A percentile compares a stretch with the other conserved stretches of the same genome.
phyloP scores from a whole-genome alignment of 2,888 invertebrate species.

The Matsumyia berberina region DNA sequence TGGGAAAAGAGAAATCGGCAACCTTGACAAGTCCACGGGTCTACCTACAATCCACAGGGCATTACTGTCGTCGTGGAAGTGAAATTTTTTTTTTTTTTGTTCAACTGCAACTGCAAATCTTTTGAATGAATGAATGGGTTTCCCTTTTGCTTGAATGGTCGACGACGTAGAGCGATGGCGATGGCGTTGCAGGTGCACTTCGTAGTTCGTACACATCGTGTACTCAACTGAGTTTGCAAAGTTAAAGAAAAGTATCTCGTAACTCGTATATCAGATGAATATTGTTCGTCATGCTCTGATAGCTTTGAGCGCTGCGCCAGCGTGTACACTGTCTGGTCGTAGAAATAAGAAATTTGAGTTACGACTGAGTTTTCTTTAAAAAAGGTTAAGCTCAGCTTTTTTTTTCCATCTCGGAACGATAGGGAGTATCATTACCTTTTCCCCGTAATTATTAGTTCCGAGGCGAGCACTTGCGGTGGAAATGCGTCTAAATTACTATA shows the following conservation, averaged over 20 bases:
- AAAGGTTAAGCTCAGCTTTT: constrained; percentile 19
- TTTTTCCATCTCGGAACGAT: constrained; percentile 16
- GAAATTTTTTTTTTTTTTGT: constrained; percentile 47
- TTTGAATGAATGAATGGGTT: constrained; percentile 64
- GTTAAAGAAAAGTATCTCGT: constrained; percentile 2
- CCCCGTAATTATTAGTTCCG: constrained; percentile 47
- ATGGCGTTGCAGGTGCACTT: neutral
- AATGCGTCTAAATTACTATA: constrained; percentile 63
- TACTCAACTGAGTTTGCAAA: constrained; percentile 22
- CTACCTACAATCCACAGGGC: constrained; percentile 51
- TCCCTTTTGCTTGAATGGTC: constrained; percentile 61
- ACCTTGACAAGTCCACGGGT: constrained; percentile 65
- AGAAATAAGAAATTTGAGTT: constrained; percentile 62
- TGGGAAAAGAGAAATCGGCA: constrained; percentile 68
- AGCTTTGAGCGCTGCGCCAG: constrained; percentile 41
- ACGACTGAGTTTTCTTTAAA: constrained; percentile 50
- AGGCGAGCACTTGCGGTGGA: constrained; percentile 52
- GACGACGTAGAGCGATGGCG: constrained; percentile 15
- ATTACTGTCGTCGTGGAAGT: constrained; percentile 55
- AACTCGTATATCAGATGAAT: constrained; percentile 52
- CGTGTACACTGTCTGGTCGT: neutral
- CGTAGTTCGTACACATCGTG: constrained; percentile 14
- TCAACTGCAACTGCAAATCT: constrained; percentile 59
- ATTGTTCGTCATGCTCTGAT: constrained; percentile 73
- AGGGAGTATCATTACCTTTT: constrained; percentile 62